A percentile compares a stretch with the other conserved stretches of the same genome.
phyloP scores from a whole-genome alignment of 2,797 vertebrate genomes.

The Tachyglossus aculeatus region DNA sequence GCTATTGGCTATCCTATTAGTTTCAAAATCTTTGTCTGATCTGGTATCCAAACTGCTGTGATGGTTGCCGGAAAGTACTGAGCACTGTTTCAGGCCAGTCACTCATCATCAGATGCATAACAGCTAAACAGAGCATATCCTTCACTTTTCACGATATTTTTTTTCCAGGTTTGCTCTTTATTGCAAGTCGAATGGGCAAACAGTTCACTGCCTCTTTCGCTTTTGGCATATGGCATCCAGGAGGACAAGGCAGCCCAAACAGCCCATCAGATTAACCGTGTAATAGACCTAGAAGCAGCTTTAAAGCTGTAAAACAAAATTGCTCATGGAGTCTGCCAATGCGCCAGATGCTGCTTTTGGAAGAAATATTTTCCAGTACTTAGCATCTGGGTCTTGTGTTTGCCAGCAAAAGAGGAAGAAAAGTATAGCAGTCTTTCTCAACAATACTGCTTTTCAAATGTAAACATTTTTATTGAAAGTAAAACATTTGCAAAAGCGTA shows the following conservation, averaged over 20 bases:
- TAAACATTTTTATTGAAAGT: constrained; percentile 7
- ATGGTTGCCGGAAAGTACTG: constrained; percentile 8
- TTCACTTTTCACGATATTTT: constrained; percentile 25
- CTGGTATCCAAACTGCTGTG: not conserved
- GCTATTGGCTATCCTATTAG: constrained; percentile 22
- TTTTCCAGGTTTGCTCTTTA: constrained; percentile 62
- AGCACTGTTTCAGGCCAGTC: constrained; percentile 28
- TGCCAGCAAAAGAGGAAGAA: constrained; percentile 51
- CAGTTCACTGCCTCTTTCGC: constrained; percentile 60
- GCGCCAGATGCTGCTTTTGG: constrained; percentile 68
- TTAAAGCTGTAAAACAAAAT: constrained; percentile 74
- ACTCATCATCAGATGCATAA: constrained; percentile 22
- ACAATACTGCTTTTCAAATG: constrained; percentile 15
- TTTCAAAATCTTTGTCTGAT: not conserved
- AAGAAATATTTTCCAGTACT: constrained; percentile 69
- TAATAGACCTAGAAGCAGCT: constrained; percentile 72
- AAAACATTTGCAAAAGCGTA: not conserved
- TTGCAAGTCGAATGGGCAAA: constrained; percentile 57
- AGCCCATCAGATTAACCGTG: constrained; percentile 74
- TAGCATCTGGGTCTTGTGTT: constrained; percentile 66
- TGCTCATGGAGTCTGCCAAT: constrained; percentile 70
- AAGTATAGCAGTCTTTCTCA: constrained; percentile 6
- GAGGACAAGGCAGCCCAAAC: constrained; percentile 67
- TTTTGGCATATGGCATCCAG: constrained; percentile 70
- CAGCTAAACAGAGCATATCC: constrained; percentile 18